Evolutionary conservation across 2,797 vertebrate species (phyloP).

Genomic region (Tragopan temminckii): DNA sequence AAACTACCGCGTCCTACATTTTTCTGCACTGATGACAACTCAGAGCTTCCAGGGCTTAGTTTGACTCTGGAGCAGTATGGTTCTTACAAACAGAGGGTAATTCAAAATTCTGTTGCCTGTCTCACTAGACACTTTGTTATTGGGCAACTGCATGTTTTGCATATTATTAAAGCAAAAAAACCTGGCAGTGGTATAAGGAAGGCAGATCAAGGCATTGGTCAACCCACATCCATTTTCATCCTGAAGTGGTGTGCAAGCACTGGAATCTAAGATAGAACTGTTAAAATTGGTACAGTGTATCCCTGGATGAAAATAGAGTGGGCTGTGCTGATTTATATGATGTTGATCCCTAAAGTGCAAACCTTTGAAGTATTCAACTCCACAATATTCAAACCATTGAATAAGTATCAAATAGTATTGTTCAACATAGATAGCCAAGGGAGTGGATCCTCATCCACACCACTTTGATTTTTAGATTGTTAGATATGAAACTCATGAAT

Average conservation of each 20-base stretch:
- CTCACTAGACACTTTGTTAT: neutral
- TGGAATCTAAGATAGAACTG: neutral
- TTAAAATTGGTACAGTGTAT: too few species aligned
- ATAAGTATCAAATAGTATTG: neutral
- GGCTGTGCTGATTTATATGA: neutral
- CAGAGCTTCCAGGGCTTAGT: neutral
- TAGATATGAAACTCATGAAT: slow-evolving; percentile 5
- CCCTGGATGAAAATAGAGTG: neutral
- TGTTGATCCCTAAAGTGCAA: neutral
- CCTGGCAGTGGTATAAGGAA: neutral
- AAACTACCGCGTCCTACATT: neutral
- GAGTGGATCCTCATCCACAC: neutral
- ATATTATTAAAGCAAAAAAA: neutral
- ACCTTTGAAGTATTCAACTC: neutral
- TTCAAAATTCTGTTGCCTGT: neutral
- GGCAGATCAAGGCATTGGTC: neutral
- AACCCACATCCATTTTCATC: fast-evolving
- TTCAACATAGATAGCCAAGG: neutral
- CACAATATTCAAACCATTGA: neutral
- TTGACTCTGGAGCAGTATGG: neutral
- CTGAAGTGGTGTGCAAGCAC: neutral
- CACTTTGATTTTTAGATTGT: slow-evolving; percentile 14
- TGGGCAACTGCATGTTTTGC: neutral
- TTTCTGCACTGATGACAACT: neutral
- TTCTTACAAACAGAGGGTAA: fast-evolving